Percentiles rank a stretch among this genome's conserved stretches.
These are phyloP conservation scores for Plebejus melissa DNA, from an alignment of 2,888 invertebrate genomes.

Conservation along the genomic window DNA sequence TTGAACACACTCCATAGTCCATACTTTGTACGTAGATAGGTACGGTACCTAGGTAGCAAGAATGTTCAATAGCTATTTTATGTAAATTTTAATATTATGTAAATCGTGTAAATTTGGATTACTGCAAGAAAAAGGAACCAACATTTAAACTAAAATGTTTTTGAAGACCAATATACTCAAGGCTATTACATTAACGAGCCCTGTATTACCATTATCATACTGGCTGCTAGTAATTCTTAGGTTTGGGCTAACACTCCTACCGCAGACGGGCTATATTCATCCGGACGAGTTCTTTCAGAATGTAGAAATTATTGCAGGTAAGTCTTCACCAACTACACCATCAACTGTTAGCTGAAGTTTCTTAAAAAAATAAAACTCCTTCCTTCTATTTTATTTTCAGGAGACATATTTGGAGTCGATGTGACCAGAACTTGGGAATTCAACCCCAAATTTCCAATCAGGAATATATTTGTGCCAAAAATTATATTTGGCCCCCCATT, in stretches of 20 bases:
- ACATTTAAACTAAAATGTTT: conserved; percentile 52
- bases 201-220: conserved; percentile 73
- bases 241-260: conserved; percentile 84
- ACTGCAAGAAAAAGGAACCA: not conserved
- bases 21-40: too few species aligned
- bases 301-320: conserved; percentile 92
- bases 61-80: too few species aligned
- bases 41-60: too few species aligned
- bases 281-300: conserved; percentile 98
- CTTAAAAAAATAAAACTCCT: not conserved
- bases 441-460: conserved; percentile 88
- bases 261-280: conserved; percentile 95
- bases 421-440: conserved; percentile 94
- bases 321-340: conserved; percentile 34
- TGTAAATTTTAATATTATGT: too few species aligned
- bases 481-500: conserved; percentile 86
- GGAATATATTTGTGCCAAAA: conserved; percentile 89
- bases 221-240: conserved; percentile 82
- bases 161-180: conserved; percentile 59
- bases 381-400: conserved; percentile 72
- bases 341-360: not conserved
- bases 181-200: conserved; percentile 62
- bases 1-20: too few species aligned
- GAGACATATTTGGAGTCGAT: conserved; percentile 89
- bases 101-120: not conserved